Conservation (phyloP, 2,797 vertebrate genomes). For the Sibirionetta formosa region DNA sequence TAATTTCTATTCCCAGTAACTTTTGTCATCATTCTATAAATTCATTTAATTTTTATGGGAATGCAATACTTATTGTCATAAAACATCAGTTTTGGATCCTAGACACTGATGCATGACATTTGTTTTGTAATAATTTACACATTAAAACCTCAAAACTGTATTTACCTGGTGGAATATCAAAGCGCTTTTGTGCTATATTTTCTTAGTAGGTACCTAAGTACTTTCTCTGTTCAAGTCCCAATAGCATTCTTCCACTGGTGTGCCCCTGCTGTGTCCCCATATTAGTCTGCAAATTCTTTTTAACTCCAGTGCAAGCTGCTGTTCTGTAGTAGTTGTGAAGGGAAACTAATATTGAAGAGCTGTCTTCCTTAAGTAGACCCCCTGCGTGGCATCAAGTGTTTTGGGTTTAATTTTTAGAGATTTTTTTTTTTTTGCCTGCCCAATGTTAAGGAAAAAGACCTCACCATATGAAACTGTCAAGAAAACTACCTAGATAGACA, state of each 20-base stretch:
- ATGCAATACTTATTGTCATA: background rate
- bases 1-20: accelerated
- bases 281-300: slow-evolving; percentile 18
- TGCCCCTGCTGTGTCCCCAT: background rate
- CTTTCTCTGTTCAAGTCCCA: background rate
- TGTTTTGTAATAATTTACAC: background rate
- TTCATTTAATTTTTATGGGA: background rate
- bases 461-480: background rate
- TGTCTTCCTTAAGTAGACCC: background rate
- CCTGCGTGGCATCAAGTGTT: background rate
- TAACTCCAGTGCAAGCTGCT: background rate
- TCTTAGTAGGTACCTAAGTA: slow-evolving; percentile 4
- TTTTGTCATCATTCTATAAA: background rate
- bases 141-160: background rate
- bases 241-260: background rate
- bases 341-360: background rate
- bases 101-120: background rate
- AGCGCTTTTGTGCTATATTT: background rate
- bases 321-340: slow-evolving; percentile 3
- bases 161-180: background rate
- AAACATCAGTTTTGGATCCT: background rate
- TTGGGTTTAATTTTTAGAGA: background rate
- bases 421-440: background rate
- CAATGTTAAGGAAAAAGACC: background rate
- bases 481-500: background rate